Conservation (phyloP, 2,113 vertebrate species). For the Hyperoodon ampullatus region DNA sequence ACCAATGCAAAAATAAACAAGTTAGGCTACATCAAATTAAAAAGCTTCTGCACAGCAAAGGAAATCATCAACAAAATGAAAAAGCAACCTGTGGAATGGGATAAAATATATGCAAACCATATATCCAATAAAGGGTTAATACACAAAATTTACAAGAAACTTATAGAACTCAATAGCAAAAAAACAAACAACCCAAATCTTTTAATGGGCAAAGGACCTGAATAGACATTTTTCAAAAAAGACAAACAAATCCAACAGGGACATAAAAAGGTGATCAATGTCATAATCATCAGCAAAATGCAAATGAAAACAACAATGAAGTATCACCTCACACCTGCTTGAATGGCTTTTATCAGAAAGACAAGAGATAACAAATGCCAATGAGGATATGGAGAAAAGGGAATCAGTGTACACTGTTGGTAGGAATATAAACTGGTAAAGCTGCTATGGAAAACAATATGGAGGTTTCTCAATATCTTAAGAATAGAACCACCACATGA, state of each 20-base stretch:
- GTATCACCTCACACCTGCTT: neutral
- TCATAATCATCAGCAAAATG: too few relatives aligned
- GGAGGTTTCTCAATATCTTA: too few relatives aligned
- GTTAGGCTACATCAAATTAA: neutral
- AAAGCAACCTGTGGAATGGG: neutral
- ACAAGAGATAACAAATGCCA: neutral
- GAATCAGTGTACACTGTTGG: too few relatives aligned
- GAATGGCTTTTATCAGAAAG: neutral
- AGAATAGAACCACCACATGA: too few relatives aligned
- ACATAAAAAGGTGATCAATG: too few relatives aligned
- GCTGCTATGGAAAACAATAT: too few relatives aligned
- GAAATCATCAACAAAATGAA: neutral
- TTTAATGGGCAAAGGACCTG: neutral
- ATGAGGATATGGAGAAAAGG: too few relatives aligned
- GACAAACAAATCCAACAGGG: too few relatives aligned
- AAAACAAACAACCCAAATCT: neutral
- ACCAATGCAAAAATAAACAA: neutral
- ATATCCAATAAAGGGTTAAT: neutral
- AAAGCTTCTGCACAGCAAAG: neutral
- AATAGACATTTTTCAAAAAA: neutral
- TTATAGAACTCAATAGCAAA: neutral
- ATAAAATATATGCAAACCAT: neutral
- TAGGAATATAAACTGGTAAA: too few relatives aligned
- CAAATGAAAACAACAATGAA: too few relatives aligned
- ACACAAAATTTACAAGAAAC: neutral